These are phyloP conservation scores for Parnassius apollo DNA, from an alignment of 2,888 invertebrate species.

Conservation along the genomic window DNA sequence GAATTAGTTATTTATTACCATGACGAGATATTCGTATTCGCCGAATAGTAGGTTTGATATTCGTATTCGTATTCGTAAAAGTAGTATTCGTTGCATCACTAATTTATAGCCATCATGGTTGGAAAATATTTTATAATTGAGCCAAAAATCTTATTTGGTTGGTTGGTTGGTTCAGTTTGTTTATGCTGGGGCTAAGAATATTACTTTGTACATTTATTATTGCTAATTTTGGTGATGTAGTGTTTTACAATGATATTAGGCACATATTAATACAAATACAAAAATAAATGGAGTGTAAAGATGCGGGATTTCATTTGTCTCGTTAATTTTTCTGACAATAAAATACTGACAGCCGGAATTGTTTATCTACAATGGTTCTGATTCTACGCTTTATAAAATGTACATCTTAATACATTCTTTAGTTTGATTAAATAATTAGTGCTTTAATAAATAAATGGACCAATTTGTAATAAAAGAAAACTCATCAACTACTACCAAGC, in stretches of 20 bases:
- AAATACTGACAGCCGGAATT: slow-evolving; percentile 37
- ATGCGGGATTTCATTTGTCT: slow-evolving; percentile 31
- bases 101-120: no score
- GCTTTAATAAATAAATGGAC: no score
- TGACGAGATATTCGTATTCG: no score
- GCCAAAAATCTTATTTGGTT: no score
- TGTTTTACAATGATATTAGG: not conserved
- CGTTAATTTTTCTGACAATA: slow-evolving; percentile 28
- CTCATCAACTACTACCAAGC: not conserved
- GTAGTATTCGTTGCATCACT: no score
- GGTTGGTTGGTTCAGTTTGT: not conserved
- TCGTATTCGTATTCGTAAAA: no score
- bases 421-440: no score
- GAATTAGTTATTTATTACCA: no score
- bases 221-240: slow-evolving; percentile 1
- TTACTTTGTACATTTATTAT: slow-evolving; percentile 1
- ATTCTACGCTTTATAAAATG: slow-evolving; percentile 41
- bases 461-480: not conserved
- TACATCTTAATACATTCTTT: slow-evolving; percentile 17
- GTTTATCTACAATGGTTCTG: slow-evolving; percentile 42
- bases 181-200: not conserved
- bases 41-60: no score
- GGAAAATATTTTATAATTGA: no score
- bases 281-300: slow-evolving; percentile 32
- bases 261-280: slow-evolving; percentile 29